Evolutionary conservation across 2,888 invertebrate genomes (phyloP).

Genomic region (Coenonympha arcania): DNA sequence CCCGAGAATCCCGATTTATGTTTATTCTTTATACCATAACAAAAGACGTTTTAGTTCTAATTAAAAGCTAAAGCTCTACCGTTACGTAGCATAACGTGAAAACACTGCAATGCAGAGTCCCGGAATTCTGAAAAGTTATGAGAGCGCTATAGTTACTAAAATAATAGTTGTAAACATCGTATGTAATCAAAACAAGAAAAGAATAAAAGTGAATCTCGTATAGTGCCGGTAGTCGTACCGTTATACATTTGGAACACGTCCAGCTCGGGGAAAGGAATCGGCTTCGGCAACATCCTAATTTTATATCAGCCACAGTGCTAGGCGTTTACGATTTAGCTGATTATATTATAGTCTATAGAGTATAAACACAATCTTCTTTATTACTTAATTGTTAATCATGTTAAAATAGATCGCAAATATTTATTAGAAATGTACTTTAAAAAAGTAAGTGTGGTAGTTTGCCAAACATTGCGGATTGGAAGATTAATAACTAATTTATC

Average conservation of each 20-base stretch:
- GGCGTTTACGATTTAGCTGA: background rate
- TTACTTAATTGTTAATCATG: too few species aligned
- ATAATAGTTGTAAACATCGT: slow-evolving; percentile 2
- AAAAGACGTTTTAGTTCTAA: too few species aligned
- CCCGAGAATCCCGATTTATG: too few species aligned
- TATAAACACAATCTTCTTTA: background rate
- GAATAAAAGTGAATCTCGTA: slow-evolving; percentile 1
- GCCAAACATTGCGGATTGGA: background rate
- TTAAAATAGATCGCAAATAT: too few species aligned
- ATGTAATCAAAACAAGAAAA: slow-evolving; percentile 3
- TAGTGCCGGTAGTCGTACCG: slow-evolving; percentile 22
- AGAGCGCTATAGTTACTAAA: background rate
- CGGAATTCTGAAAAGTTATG: background rate
- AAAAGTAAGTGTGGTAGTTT: background rate
- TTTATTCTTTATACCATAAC: too few species aligned
- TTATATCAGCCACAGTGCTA: background rate
- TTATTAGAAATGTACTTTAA: too few species aligned
- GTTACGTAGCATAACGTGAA: too few species aligned
- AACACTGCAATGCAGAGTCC: too few species aligned
- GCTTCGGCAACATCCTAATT: slow-evolving; percentile 32
- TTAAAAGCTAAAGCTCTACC: too few species aligned
- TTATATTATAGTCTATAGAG: too few species aligned
- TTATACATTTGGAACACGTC: slow-evolving; percentile 48
- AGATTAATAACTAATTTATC: background rate
- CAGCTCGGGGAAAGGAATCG: slow-evolving; percentile 46